phyloP scores from a whole-genome alignment of 2,888 invertebrate genomes.

The Caenorhabditis sp. region DNA sequence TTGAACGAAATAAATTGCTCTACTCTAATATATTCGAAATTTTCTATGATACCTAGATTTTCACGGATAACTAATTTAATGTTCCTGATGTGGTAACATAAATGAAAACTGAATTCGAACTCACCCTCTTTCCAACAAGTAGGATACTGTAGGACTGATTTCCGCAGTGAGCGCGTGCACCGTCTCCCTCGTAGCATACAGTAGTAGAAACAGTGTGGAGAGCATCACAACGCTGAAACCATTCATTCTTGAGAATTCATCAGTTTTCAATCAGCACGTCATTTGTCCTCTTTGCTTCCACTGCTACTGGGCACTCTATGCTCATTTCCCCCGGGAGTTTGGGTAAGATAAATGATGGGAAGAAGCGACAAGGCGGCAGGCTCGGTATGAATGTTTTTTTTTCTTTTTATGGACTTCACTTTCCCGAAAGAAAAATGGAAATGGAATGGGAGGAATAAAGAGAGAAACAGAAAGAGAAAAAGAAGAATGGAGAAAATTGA shows the following conservation, averaged over 20 bases:
- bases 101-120: background rate
- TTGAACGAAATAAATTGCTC: too few species aligned
- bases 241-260: conserved; percentile 9
- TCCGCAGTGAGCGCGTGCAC: conserved; percentile 53
- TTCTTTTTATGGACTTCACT: conserved; percentile 40
- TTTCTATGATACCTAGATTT: too few species aligned
- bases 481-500: conserved; percentile 21
- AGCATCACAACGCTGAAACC: conserved; percentile 55
- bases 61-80: too few species aligned
- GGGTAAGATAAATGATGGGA: conserved; percentile 62
- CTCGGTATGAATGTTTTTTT: conserved; percentile 38
- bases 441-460: background rate
- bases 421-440: conserved; percentile 20
- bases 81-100: too few species aligned
- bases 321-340: conserved; percentile 49
- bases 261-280: conserved; percentile 52
- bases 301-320: background rate
- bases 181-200: conserved; percentile 60
- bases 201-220: conserved; percentile 58
- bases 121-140: conserved; percentile 62
- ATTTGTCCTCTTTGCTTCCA: conserved; percentile 27
- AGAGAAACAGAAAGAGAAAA: background rate
- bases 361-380: conserved; percentile 40
- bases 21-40: too few species aligned
- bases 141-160: conserved; percentile 65